These are phyloP conservation scores for Agrotis segetum DNA, from an alignment of 2,888 invertebrate species.

Conservation along the genomic window DNA sequence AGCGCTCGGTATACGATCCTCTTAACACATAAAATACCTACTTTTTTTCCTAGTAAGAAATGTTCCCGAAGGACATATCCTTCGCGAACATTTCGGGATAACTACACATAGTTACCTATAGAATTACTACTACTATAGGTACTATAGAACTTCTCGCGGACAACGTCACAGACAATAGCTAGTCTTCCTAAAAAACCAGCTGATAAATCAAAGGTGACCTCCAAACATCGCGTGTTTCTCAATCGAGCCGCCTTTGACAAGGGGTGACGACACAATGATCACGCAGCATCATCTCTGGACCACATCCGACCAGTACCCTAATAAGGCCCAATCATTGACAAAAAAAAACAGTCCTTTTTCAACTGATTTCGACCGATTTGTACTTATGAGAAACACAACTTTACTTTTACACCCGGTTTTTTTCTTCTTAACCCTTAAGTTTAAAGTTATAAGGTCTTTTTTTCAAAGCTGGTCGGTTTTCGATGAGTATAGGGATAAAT, in stretches of 20 bases:
- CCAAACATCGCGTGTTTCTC: slow-evolving; percentile 35
- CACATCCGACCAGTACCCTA: slow-evolving; percentile 61
- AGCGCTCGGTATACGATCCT: no score
- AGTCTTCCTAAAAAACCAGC: neutral
- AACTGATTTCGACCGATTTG: slow-evolving; percentile 49
- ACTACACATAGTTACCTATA: no score
- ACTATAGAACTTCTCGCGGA: no score
- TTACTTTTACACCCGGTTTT: neutral
- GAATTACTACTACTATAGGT: no score
- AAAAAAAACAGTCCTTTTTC: slow-evolving; percentile 56
- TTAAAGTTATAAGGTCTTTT: rapidly evolving
- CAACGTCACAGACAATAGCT: no score
- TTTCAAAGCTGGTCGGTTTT: neutral
- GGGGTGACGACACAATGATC: slow-evolving; percentile 60
- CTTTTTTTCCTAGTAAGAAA: no score
- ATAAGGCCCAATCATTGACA: slow-evolving; percentile 58
- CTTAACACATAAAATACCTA: no score
- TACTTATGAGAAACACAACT: slow-evolving; percentile 17
- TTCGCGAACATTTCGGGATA: no score
- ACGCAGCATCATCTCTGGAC: slow-evolving; percentile 45
- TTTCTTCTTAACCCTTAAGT: neutral
- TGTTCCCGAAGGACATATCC: no score
- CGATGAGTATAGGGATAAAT: neutral
- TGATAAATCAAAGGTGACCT: slow-evolving; percentile 30
- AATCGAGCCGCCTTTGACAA: slow-evolving; percentile 49